A percentile compares a stretch with the other conserved stretches of the same genome.
These are phyloP conservation scores for Sebastes trivittatus DNA, from an alignment of 2,797 vertebrate species.

Conservation along the genomic window DNA sequence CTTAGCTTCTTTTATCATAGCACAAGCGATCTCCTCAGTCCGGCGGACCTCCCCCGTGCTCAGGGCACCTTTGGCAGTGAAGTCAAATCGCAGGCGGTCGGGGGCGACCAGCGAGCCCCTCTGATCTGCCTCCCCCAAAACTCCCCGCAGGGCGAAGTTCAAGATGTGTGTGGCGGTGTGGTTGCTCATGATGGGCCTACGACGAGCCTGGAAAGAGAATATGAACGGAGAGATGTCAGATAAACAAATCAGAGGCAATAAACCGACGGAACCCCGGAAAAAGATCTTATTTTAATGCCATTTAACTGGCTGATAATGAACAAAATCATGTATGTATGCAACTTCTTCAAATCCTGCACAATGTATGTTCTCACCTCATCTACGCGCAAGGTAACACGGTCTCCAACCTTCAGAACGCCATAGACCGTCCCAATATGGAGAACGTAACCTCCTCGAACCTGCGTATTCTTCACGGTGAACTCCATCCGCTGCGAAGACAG, in stretches of 20 bases:
- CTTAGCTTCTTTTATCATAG: conserved; percentile 91
- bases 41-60: conserved; percentile 88
- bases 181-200: conserved; percentile 95
- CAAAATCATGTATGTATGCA: neutral
- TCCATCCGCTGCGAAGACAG: conserved; percentile 88
- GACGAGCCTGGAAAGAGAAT: conserved; percentile 82
- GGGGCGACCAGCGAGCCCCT: conserved; percentile 94
- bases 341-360: neutral
- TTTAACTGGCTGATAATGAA: neutral
- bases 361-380: conserved; percentile 88
- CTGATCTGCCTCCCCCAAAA: conserved; percentile 96
- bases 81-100: conserved; percentile 95
- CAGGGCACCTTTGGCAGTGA: conserved; percentile 95
- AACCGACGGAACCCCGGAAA: neutral
- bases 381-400: conserved; percentile 86
- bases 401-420: conserved; percentile 90
- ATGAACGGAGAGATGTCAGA: neutral
- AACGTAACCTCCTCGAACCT: conserved; percentile 95
- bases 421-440: conserved; percentile 93
- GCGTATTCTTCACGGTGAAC: conserved; percentile 95
- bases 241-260: neutral
- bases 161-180: conserved; percentile 97
- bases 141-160: conserved; percentile 92
- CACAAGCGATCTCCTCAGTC: conserved; percentile 89
- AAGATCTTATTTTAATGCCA: neutral